Evolutionary conservation across 1,140 invertebrate species (phyloP).

Genomic region (Drosophila sechellia): DNA sequence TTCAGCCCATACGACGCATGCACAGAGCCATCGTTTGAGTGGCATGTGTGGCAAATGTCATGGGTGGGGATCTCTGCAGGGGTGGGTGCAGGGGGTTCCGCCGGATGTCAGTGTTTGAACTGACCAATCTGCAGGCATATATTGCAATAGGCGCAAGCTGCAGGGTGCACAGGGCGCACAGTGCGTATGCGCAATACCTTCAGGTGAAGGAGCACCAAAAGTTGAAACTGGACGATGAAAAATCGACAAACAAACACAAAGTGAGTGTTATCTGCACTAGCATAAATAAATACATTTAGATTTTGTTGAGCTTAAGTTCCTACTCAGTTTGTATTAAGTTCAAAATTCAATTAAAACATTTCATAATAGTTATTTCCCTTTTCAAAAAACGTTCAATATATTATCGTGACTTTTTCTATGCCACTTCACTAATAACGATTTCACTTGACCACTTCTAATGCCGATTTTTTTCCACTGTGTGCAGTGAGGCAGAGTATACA

Average conservation of each 20-base stretch:
- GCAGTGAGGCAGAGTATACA: background rate
- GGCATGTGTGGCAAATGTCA: slow-evolving; percentile 17
- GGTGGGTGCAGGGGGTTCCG: background rate
- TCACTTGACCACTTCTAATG: background rate
- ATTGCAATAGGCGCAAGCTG: slow-evolving; percentile 72
- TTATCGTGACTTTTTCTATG: too few relatives aligned
- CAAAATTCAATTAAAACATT: background rate
- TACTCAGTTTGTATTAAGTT: too few relatives aligned
- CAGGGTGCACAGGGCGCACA: slow-evolving; percentile 50
- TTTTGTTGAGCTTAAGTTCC: too few relatives aligned
- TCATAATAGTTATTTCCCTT: too few relatives aligned
- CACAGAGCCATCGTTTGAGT: slow-evolving; percentile 29
- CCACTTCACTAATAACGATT: background rate
- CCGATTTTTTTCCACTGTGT: background rate
- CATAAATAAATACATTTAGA: too few relatives aligned
- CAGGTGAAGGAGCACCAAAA: slow-evolving; percentile 17
- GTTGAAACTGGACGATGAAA: background rate
- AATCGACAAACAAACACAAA: background rate
- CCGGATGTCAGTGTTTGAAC: slow-evolving; percentile 43
- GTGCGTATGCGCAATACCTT: slow-evolving; percentile 77
- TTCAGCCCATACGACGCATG: slow-evolving; percentile 44
- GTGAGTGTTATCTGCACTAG: too few relatives aligned
- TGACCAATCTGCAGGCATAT: slow-evolving; percentile 77
- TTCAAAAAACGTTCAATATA: too few relatives aligned
- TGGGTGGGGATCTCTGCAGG: background rate